Base-by-base conservation (phyloP, 2,888 invertebrate species). In the Pristionchus entomophagus region DNA sequence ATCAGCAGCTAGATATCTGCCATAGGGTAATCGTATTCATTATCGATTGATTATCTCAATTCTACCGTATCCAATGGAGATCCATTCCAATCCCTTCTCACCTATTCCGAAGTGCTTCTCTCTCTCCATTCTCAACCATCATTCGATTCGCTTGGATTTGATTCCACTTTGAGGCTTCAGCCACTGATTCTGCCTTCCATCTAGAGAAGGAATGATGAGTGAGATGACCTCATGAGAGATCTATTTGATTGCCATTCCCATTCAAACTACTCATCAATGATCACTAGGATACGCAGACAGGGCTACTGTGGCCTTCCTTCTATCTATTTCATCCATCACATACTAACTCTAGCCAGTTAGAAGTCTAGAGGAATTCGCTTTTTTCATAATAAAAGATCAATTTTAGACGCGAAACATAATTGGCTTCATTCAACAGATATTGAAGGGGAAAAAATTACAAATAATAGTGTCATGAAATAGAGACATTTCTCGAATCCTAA, bases 1-100 rank as follows among this genome's bases (percentile, higher is more conserved):
- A 83, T 83, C 83, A 4, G 38, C 45, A n/a, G 29, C n/a, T 5
- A 65, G n/a, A 35, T 22, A 65, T 65, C 83, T 83, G 17, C 6
- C 53, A 51, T 6, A 17, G 45, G 19, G n/a, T 26, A 35, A 3
- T 35, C 38, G 32, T 5, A 35, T 22, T n/a, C 5, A 69, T 69
- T 35, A 69, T 69, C 22, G 38, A 69, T 69, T 4, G 14, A 35
- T 19, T 69, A 6, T 4, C 3, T 53, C 51, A 53, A 53, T 17
- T 5, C 19, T 51, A 51, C 51, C 51, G 19, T 51, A 51, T n/a
- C n/a, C n/a, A n/a, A n/a, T n/a, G n/a, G n/a, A n/a, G n/a, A n/a
- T n/a, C n/a, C n/a, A n/a, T n/a, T n/a, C n/a, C n/a, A n/a, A n/a
- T n/a, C n/a, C 8, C 5, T 6, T 4, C 62, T 65, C 14, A 65